Percentiles rank a stretch among this genome's conserved stretches.
Conservation (phyloP, 2,888 invertebrate genomes). For the Dicranocentrus wangi region DNA sequence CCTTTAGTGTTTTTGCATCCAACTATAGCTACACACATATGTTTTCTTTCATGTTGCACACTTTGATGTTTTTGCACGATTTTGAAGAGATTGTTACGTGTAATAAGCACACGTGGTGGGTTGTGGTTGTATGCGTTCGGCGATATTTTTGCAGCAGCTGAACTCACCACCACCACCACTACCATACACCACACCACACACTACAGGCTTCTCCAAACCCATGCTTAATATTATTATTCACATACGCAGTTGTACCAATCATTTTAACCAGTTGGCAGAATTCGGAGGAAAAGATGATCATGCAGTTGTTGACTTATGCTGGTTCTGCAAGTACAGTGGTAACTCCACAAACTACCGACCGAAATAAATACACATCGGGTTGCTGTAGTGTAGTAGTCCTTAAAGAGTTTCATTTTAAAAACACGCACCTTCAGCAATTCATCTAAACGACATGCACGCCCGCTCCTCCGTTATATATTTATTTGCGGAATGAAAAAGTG, state of each 20-base stretch:
- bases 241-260: too few species aligned
- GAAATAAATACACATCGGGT: too few species aligned
- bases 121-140: conserved; percentile 9
- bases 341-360: too few species aligned
- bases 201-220: not conserved
- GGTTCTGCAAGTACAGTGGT: too few species aligned
- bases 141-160: conserved; percentile 45
- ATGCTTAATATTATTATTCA: too few species aligned
- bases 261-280: conserved; percentile 7
- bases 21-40: too few species aligned
- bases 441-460: too few species aligned
- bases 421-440: too few species aligned
- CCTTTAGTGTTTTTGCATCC: too few species aligned
- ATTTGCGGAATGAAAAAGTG: conserved; percentile 20
- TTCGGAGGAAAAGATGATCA: not conserved
- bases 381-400: too few species aligned
- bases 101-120: conserved; percentile 38
- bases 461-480: not conserved
- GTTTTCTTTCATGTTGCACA: not conserved
- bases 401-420: too few species aligned
- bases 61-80: conserved; percentile 41
- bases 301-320: too few species aligned
- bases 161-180: not conserved
- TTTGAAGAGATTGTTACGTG: conserved; percentile 19
- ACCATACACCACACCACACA: not conserved